Conservation (phyloP, 2,888 invertebrate genomes). For the Macroteleia sp. region DNA sequence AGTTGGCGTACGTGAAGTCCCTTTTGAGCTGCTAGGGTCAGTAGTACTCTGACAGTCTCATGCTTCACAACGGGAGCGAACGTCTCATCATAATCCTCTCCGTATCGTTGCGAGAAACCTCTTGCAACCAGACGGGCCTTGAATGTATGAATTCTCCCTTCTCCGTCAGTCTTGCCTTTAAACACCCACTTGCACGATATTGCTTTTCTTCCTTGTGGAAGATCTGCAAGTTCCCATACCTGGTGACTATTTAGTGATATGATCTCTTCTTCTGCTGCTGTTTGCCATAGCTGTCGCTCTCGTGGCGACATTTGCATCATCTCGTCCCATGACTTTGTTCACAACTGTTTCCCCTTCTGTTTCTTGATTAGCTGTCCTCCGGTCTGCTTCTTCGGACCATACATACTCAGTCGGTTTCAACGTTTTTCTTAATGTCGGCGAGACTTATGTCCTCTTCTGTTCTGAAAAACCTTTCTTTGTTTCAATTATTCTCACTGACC, state of each 20-base stretch:
- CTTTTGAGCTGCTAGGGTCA: conserved; percentile 66
- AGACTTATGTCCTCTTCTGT: too few species aligned
- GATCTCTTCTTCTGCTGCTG: conserved; percentile 64
- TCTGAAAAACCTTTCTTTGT: too few species aligned
- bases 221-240: conserved; percentile 65
- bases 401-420: too few species aligned
- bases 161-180: conserved; percentile 55
- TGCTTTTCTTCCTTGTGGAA: conserved; percentile 51
- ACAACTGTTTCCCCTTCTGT: too few species aligned
- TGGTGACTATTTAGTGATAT: conserved; percentile 60
- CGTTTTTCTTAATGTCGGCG: too few species aligned
- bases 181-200: conserved; percentile 71
- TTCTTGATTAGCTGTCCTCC: too few species aligned
- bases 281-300: conserved; percentile 31
- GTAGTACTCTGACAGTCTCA: conserved; percentile 64
- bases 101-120: conserved; percentile 68
- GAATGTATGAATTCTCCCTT: conserved; percentile 50
- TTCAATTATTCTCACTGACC: conserved; percentile 33
- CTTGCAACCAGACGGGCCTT: conserved; percentile 69
- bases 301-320: conserved; percentile 8
- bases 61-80: too few species aligned
- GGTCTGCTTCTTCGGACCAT: too few species aligned
- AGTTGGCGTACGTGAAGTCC: too few species aligned
- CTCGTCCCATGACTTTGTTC: conserved; percentile 27
- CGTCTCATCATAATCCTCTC: conserved; percentile 69